phyloP scores from a whole-genome alignment of 2,113 vertebrate genomes.

The Tragulus kanchil region DNA sequence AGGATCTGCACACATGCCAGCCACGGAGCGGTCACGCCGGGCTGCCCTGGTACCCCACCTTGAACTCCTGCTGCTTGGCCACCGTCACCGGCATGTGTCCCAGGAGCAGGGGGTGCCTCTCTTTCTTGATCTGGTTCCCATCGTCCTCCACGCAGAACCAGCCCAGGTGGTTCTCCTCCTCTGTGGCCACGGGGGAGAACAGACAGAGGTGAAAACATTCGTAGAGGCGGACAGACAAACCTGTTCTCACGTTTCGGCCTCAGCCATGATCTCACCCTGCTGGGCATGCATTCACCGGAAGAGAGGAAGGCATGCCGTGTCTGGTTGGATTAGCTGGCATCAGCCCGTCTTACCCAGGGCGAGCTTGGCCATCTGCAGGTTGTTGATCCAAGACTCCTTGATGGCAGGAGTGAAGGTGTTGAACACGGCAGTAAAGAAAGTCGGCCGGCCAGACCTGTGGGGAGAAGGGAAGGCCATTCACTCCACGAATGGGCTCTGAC shows the following conservation, averaged over 20 bases:
- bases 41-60: slow-evolving; percentile 86
- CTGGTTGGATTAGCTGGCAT: not conserved
- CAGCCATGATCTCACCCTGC: not conserved
- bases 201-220: not conserved
- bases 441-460: slow-evolving; percentile 92
- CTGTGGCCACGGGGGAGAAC: slow-evolving; percentile 81
- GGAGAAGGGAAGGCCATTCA: not conserved
- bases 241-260: fast-evolving
- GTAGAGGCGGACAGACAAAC: not conserved
- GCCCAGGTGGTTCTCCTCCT: slow-evolving; percentile 96
- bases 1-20: too few species aligned
- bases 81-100: slow-evolving; percentile 96
- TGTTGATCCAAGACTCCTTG: slow-evolving; percentile 98
- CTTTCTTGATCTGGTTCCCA: slow-evolving; percentile 95
- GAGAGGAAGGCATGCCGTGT: not conserved
- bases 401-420: slow-evolving; percentile 95
- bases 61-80: slow-evolving; percentile 97
- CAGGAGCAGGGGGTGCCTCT: slow-evolving; percentile 96
- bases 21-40: fast-evolving
- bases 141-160: slow-evolving; percentile 98
- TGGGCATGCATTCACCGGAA: not conserved
- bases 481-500: not conserved
- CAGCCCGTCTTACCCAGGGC: slow-evolving; percentile 91
- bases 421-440: slow-evolving; percentile 97
- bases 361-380: slow-evolving; percentile 96